phyloP scores from a whole-genome alignment of 2,888 invertebrate species.

The Sesamia inferens region DNA sequence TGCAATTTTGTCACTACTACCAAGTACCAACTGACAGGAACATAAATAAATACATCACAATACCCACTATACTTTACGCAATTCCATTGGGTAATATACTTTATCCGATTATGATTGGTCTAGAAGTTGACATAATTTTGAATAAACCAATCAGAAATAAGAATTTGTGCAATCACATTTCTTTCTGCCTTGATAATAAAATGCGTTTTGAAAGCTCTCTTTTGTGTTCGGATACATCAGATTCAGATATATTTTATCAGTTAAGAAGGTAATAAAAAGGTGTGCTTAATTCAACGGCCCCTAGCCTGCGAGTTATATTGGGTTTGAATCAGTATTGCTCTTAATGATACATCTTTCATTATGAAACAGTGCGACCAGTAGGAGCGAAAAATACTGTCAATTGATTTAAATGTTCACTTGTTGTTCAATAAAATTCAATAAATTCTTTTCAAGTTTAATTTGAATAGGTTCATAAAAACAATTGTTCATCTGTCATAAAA shows the following conservation, averaged over 20 bases:
- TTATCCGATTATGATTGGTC: conserved; percentile 32
- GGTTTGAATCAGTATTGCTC: no score
- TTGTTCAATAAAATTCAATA: not conserved
- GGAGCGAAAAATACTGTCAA: not conserved
- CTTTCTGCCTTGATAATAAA: not conserved
- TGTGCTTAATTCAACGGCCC: no score
- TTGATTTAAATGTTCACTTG: not conserved
- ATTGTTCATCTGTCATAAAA: no score
- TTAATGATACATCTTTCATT: not conserved
- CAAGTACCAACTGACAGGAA: conserved; percentile 76
- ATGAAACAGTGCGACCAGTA: not conserved
- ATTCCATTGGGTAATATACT: conserved; percentile 39
- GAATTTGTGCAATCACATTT: not conserved
- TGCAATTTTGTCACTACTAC: conserved; percentile 75
- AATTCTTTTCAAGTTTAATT: not conserved
- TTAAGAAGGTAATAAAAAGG: not conserved
- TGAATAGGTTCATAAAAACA: not conserved
- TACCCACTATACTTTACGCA: conserved; percentile 52
- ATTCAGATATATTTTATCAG: not conserved
- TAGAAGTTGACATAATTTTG: not conserved
- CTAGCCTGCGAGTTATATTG: no score
- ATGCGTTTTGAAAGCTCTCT: conserved; percentile 18
- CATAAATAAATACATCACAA: conserved; percentile 79
- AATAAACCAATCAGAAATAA: conserved; percentile 43
- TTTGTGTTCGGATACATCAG: conserved; percentile 30